Evolutionary conservation across 2,888 invertebrate species (phyloP), one percentile per base, ranked within the genome.

Genomic region (Melinopterus prodromus): DNA sequence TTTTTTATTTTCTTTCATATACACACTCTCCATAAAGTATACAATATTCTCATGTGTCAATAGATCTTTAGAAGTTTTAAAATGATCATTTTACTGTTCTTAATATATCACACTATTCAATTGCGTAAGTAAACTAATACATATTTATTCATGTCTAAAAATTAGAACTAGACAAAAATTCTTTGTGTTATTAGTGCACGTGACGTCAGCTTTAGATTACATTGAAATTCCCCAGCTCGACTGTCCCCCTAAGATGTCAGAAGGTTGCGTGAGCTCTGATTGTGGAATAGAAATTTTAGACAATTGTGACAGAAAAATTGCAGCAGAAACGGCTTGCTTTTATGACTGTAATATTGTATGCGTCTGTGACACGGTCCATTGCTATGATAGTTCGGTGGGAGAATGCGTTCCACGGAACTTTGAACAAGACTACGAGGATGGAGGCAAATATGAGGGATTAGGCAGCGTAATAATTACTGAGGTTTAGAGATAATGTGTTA

Each of bases 181-280:
- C 53, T 53, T 12, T 53, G 12, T 53, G 7, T 9, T 53, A 53
- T 53, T 53, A 53, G 53, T 53, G 53, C 9, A 53, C 7, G 53
- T 53, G 53, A 7, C 53, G 53, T 53, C 12, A 53, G 53, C 53
- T 53, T 26, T 16, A 70, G 71, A n/a, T 71, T 16, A 35, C 15
- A 71, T 16, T 16, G 12, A 35, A 14, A 16, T 71, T 16, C 71
- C 71, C 5, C 6, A 26, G 6, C 12, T 71, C n/a, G 71, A 71
- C 12, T 71, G 71, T 16, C 71, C 71, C 9, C 12, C 4, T 15
- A 71, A 71, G 12, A 71, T 71, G 71, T 71, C 71, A 16, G 35
- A 16, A 15, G 71, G 71, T 26, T 71, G 71, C 35, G 35, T 71
- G 3, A 71, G 15, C 15, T 4, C 6, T 5, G 15, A 71, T 71